Evolutionary conservation across 2,113 vertebrate genomes (phyloP).

Genomic region (Terrapene triunguis): DNA sequence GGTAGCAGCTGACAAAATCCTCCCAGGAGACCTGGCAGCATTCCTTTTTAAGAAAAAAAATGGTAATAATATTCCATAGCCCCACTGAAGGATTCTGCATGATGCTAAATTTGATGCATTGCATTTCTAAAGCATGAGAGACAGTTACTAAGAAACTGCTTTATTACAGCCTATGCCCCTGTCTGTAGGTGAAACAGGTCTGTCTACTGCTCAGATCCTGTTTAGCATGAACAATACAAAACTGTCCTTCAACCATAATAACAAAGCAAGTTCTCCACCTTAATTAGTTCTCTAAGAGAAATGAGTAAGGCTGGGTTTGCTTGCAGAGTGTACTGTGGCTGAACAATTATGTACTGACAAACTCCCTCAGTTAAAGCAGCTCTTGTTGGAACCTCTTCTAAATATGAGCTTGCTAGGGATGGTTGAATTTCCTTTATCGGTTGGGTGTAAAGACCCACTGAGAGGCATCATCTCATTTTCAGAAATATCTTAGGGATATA

Average conservation of each 20-base stretch:
- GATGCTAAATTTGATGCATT: conserved; percentile 16
- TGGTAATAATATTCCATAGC: conserved; percentile 46
- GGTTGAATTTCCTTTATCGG: conserved; percentile 39
- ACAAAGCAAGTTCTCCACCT: conserved; percentile 27
- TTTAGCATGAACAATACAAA: conserved; percentile 6
- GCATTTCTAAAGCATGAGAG: conserved; percentile 46
- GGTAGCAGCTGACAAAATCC: conserved; percentile 48
- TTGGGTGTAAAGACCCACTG: conserved; percentile 20
- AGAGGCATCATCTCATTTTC: conserved; percentile 37
- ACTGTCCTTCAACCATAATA: background rate
- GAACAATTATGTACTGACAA: conserved; percentile 29
- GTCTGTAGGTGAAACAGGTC: conserved; percentile 27
- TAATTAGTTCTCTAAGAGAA: conserved; percentile 66
- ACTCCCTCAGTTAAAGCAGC: conserved; percentile 15
- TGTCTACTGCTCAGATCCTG: background rate
- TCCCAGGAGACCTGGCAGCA: conserved; percentile 39
- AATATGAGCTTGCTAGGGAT: background rate
- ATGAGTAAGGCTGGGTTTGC: conserved; percentile 34
- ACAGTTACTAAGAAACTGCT: conserved; percentile 46
- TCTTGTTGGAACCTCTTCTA: background rate
- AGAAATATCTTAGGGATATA: conserved; percentile 1
- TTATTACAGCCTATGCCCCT: conserved; percentile 9
- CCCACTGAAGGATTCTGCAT: conserved; percentile 49
- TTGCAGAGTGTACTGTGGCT: background rate
- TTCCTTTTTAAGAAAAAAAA: conserved; percentile 49